Evolutionary conservation across 2,888 invertebrate species (phyloP).

Genomic region (Nomada lathburiana): DNA sequence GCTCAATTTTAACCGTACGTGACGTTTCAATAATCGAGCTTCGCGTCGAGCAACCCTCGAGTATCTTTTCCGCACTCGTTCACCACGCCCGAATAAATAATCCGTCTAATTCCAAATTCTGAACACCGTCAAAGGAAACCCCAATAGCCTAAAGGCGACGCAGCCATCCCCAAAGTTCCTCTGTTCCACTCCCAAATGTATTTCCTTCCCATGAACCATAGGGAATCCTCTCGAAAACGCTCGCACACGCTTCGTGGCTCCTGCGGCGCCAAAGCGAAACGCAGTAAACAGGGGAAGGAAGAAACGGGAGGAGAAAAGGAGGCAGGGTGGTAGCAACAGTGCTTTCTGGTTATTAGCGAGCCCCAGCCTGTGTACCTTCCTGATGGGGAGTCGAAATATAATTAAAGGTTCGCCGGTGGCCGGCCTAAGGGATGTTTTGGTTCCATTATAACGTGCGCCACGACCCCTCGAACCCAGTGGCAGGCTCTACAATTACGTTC

Average conservation of each 20-base stretch:
- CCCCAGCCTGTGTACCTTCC: constrained; percentile 39
- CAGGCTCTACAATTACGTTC: constrained; percentile 76
- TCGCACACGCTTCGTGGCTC: constrained; percentile 1
- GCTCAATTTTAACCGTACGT: no score
- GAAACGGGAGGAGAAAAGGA: neutral
- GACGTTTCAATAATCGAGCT: no score
- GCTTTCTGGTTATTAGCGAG: constrained; percentile 64
- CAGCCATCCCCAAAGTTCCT: no score
- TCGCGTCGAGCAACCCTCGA: no score
- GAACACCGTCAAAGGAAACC: no score
- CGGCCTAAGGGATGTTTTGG: constrained; percentile 82
- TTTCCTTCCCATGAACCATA: neutral
- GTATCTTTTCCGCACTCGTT: no score
- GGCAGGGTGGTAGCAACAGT: constrained; percentile 46
- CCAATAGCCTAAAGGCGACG: no score
- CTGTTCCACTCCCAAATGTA: no score
- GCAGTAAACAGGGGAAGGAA: neutral
- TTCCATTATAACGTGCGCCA: constrained; percentile 77
- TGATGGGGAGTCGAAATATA: constrained; percentile 74
- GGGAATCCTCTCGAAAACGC: neutral
- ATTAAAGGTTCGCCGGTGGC: constrained; percentile 77
- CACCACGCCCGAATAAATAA: no score
- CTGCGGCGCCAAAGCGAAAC: constrained; percentile 17
- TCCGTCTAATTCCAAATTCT: no score
- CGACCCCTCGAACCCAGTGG: constrained; percentile 59